These are phyloP conservation scores for Drosophila ogumai DNA, from an alignment of 1,140 invertebrate genomes.

Conservation along the genomic window DNA sequence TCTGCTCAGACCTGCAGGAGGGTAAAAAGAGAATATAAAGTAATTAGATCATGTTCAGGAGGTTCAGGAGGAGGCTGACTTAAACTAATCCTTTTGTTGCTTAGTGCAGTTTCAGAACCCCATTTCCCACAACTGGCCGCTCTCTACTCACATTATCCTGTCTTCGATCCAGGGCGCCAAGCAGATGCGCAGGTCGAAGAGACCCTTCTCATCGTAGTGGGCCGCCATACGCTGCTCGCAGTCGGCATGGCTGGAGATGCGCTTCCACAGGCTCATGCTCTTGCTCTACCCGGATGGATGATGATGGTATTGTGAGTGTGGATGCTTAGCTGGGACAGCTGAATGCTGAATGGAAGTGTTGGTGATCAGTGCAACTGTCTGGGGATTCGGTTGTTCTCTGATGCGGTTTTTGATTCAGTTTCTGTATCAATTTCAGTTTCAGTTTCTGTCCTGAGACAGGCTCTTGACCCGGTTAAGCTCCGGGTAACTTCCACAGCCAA, in stretches of 20 bases:
- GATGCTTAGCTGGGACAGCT: conserved; percentile 32
- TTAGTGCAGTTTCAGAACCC: neutral
- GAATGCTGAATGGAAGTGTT: conserved; percentile 61
- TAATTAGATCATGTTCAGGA: neutral
- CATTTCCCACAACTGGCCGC: neutral
- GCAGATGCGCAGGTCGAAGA: conserved; percentile 77
- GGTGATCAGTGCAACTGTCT: conserved; percentile 18
- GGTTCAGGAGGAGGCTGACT: neutral
- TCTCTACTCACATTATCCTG: conserved; percentile 81
- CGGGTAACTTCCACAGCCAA: conserved; percentile 64
- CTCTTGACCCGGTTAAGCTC: conserved; percentile 60
- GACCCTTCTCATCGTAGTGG: conserved; percentile 83
- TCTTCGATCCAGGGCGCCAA: conserved; percentile 84
- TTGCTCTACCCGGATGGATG: conserved; percentile 41
- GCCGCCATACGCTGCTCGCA: conserved; percentile 79
- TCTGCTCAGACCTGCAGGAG: conserved; percentile 68
- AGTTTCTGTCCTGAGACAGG: conserved; percentile 18
- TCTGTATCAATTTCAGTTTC: neutral
- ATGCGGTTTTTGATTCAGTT: conserved; percentile 12
- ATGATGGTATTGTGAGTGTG: conserved; percentile 33
- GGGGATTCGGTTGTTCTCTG: neutral
- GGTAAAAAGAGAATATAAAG: neutral
- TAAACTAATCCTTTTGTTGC: conserved; percentile 2
- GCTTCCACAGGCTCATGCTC: conserved; percentile 83
- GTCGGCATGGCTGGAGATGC: conserved; percentile 76